A percentile compares a stretch with the other conserved stretches of the same genome.
Evolutionary conservation across 35 echinoderm and acorn worm genomes (phyloP).

Genomic region (Acanthaster planci): DNA sequence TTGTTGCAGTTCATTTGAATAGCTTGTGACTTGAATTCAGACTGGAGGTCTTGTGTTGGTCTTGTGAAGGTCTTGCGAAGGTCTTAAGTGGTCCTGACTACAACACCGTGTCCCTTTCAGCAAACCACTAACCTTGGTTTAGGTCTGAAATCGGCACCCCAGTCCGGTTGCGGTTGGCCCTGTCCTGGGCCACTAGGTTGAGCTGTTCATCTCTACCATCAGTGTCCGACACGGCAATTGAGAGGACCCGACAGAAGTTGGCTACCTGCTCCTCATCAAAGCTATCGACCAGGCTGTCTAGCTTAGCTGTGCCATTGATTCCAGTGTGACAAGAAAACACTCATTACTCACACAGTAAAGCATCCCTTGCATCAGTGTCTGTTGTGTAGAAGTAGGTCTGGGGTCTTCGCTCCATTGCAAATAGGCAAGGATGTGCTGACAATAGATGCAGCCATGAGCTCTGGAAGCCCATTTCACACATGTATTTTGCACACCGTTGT

Average conservation of each 20-base stretch:
- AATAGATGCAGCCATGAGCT: too few relatives aligned
- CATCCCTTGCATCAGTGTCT: not conserved
- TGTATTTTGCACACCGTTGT: too few relatives aligned
- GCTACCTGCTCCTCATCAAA: conserved; percentile 98
- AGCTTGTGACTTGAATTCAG: too few relatives aligned
- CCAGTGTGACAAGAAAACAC: not conserved
- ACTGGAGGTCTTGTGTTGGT: too few relatives aligned
- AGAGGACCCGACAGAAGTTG: conserved; percentile 95
- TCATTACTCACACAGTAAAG: not conserved
- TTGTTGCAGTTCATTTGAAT: too few relatives aligned
- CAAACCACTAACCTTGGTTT: conserved; percentile 76
- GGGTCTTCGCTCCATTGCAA: too few relatives aligned
- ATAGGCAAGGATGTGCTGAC: too few relatives aligned
- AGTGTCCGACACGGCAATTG: conserved; percentile 87
- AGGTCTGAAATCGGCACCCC: conserved; percentile 60
- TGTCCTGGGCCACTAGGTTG: conserved; percentile 86
- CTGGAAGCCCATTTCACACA: too few relatives aligned
- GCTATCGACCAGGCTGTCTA: conserved; percentile 65
- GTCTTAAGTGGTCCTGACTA: too few relatives aligned
- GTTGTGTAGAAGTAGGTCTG: too few relatives aligned
- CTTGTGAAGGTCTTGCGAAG: too few relatives aligned
- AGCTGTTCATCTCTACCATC: conserved; percentile 72
- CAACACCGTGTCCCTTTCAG: not conserved
- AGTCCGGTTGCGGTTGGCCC: conserved; percentile 59
- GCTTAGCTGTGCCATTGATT: conserved; percentile 52